Conservation (phyloP, 2,888 invertebrate genomes). For the Idaea dimidiata region DNA sequence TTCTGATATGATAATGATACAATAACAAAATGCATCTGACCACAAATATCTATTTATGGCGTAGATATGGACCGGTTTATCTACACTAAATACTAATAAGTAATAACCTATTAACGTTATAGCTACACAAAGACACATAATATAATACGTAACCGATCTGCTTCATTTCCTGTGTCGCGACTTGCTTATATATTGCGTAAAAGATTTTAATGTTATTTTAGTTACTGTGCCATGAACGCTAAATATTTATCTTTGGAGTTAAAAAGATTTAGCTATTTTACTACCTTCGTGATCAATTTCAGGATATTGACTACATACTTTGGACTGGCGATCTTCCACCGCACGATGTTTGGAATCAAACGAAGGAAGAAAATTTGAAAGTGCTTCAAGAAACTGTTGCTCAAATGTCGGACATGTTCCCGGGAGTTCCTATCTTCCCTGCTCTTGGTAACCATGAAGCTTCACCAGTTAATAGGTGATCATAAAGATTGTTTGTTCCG, state of each 20-base stretch:
- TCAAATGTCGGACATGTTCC: constrained; percentile 93
- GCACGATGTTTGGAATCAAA: constrained; percentile 97
- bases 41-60: too few relatives aligned
- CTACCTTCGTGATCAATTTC: constrained; percentile 29
- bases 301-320: constrained; percentile 95
- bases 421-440: constrained; percentile 95
- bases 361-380: constrained; percentile 91
- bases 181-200: neutral
- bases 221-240: neutral
- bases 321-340: constrained; percentile 99
- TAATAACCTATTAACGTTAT: neutral
- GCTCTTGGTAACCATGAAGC: constrained; percentile 98
- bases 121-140: neutral
- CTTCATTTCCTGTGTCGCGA: neutral
- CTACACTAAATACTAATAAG: too few relatives aligned
- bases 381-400: constrained; percentile 91
- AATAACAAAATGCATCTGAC: too few relatives aligned
- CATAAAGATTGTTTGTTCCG: neutral
- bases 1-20: too few relatives aligned
- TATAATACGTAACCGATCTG: neutral
- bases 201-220: constrained; percentile 2
- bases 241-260: neutral
- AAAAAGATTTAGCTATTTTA: neutral
- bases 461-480: constrained; percentile 94
- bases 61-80: too few relatives aligned